Evolutionary conservation across 2,888 invertebrate species (phyloP), one percentile per base, ranked within the genome.

Genomic region (Boloria selene): DNA sequence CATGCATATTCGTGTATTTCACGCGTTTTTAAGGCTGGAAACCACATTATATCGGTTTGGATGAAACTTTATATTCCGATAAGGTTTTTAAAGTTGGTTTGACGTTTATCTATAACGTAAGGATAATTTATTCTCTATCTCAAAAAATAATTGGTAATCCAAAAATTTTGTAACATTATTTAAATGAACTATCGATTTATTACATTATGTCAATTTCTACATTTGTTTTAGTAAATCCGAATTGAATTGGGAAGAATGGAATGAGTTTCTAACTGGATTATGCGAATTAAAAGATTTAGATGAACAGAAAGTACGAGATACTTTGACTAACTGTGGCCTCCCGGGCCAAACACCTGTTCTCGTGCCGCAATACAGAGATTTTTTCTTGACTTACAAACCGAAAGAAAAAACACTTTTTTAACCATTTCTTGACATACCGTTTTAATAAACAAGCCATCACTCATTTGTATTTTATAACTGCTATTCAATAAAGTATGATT

Each of bases 291-390:
- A 81, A 60, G 61, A 67, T 0, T 55, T 80, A 3, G 73, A 88
- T 26, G 75, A 81, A 56, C 83, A 82, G 58, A 74, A 75, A 18
- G 67, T 70, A 0, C 65, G 80, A 18, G 81, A 79, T 14, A 64
- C 65, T 0, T 68, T 90, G 13, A 87, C 83, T 0, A 87, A 86
- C 70, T 88, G 90, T 55, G 90, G 90, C 0, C 65, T 84, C 0
- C 88, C 90, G 0, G 89, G 87, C 0, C 80, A 84, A 53, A 68
- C 67, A 0, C 76, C 80, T 0, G 84, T 88, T 0, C 49, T 70
- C 0, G 77, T 86, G 0, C 88, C 89, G 0, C 79, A 83, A 18
- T 90, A 85, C 54, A 78, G 82, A 64, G 79, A 79, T 22, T 89
- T 80, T 73, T 90, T 86, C 70, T 63, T 74, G 0, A 84, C 82